phyloP scores from a whole-genome alignment of 2,888 invertebrate species.

The Melangyna quadrimaculata region DNA sequence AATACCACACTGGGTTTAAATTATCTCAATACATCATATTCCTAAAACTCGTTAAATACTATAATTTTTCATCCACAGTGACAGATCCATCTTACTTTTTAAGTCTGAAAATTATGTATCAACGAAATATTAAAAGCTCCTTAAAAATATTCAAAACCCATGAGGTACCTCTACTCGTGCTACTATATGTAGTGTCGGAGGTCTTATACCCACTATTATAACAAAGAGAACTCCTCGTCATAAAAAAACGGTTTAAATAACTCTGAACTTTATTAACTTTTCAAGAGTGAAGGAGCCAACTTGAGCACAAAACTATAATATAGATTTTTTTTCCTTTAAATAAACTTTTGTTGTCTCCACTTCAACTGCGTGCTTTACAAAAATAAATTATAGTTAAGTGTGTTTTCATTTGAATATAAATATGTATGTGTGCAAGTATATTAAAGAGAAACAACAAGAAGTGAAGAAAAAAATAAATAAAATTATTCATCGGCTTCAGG shows the following conservation, averaged over 20 bases:
- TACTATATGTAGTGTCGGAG: too few relatives aligned
- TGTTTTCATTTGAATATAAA: conserved; percentile 35
- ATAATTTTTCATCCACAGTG: not conserved
- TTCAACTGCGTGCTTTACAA: not conserved
- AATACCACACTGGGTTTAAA: too few relatives aligned
- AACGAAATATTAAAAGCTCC: not conserved
- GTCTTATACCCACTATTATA: not conserved
- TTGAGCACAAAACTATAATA: conserved; percentile 12
- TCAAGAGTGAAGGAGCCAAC: conserved; percentile 1
- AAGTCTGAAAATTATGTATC: not conserved
- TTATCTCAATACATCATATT: too few relatives aligned
- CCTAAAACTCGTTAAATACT: not conserved
- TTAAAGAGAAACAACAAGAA: not conserved
- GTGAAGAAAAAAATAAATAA: not conserved
- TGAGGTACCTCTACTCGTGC: too few relatives aligned
- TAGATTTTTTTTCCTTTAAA: not conserved
- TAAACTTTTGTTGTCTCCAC: conserved; percentile 22
- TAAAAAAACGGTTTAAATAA: conserved; percentile 3
- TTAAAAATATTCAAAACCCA: not conserved
- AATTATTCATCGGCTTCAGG: conserved; percentile 46
- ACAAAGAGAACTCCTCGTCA: not conserved
- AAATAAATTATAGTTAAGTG: conserved; percentile 22
- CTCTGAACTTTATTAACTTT: conserved; percentile 44
- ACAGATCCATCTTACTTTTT: not conserved
- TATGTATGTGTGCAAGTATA: not conserved